A percentile compares a stretch with the other conserved stretches of the same genome.
Conservation (phyloP, 2,797 vertebrate species). For the Tokudaia muenninki region DNA sequence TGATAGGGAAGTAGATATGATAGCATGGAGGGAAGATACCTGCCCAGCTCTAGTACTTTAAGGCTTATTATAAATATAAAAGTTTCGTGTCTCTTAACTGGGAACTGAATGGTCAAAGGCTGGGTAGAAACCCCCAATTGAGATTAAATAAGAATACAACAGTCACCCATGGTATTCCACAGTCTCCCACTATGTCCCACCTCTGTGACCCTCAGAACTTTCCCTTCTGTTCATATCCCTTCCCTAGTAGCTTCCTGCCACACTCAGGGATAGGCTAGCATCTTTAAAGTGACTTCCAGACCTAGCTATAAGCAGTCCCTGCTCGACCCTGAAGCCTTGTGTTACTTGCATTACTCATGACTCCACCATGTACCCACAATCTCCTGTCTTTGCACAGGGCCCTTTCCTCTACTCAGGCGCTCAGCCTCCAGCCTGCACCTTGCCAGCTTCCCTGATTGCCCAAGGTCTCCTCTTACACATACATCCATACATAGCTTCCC, state of each 20-base stretch:
- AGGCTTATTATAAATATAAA: not conserved
- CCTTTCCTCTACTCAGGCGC: not conserved
- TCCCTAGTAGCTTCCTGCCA: not conserved
- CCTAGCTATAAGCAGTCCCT: not conserved
- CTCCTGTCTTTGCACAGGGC: not conserved
- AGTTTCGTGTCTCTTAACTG: not conserved
- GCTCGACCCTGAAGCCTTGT: not conserved
- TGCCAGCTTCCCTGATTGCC: not conserved
- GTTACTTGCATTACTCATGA: not conserved
- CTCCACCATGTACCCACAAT: not conserved
- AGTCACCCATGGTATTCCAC: not conserved
- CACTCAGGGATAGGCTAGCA: not conserved
- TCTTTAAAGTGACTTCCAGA: not conserved
- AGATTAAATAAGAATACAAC: not conserved
- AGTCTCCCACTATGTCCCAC: not conserved
- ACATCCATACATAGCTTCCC: too few relatives aligned
- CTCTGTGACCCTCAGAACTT: not conserved
- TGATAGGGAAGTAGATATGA: not conserved
- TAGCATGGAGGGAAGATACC: not conserved
- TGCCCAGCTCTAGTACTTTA: not conserved
- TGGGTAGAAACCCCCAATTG: not conserved
- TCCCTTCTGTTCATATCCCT: not conserved
- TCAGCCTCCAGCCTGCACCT: not conserved
- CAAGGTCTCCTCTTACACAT: not conserved
- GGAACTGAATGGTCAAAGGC: not conserved